These are phyloP conservation scores for Pionites leucogaster DNA, from an alignment of 2,113 vertebrate species.

Conservation along the genomic window DNA sequence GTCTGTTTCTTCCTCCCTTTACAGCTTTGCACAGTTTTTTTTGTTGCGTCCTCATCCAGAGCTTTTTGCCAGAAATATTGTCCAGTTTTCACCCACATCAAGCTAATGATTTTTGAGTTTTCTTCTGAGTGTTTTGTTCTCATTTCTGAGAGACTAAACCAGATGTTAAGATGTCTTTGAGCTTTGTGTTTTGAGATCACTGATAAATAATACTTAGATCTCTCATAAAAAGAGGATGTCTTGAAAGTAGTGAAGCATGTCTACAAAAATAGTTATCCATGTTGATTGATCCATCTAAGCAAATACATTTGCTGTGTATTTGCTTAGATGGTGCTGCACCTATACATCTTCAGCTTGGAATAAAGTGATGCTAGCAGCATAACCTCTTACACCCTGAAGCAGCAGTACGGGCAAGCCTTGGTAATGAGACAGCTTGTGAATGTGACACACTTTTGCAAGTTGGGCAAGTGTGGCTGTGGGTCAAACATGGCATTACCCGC, in stretches of 20 bases:
- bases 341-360: neutral
- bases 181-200: conserved; percentile 15
- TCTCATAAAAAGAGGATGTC: neutral
- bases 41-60: neutral
- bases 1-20: neutral
- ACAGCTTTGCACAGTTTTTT: neutral
- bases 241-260: neutral
- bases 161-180: conserved; percentile 29
- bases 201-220: conserved; percentile 17
- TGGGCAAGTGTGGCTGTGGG: neutral
- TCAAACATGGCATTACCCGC: accelerated
- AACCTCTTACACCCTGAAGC: neutral
- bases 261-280: neutral
- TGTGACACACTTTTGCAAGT: neutral
- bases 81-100: neutral
- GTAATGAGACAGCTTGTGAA: neutral
- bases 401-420: accelerated
- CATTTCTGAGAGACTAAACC: neutral
- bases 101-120: neutral
- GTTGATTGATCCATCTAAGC: too few species aligned
- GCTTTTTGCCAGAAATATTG: conserved; percentile 8
- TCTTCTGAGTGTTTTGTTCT: neutral
- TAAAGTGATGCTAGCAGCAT: neutral
- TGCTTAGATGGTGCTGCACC: neutral
- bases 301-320: neutral